Percentiles rank a stretch among this genome's conserved stretches.
These are phyloP conservation scores for Sphenopsis melanotis DNA, from an alignment of 2,797 vertebrate species.

Conservation along the genomic window DNA sequence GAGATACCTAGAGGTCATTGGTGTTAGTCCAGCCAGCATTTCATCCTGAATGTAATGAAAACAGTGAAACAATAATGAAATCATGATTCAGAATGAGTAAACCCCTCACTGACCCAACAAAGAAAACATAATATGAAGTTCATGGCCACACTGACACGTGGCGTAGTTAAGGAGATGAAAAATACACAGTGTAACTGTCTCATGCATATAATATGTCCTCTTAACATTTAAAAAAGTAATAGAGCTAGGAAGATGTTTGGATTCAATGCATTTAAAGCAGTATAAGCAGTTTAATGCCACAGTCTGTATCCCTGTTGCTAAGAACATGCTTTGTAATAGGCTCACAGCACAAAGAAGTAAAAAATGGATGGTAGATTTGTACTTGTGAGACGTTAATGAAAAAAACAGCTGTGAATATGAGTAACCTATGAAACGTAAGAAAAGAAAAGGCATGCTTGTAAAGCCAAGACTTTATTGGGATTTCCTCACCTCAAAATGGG, in stretches of 20 bases:
- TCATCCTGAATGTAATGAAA: neutral
- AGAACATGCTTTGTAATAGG: neutral
- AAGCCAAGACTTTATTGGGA: neutral
- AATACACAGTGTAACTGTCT: neutral
- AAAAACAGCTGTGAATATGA: neutral
- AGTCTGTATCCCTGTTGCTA: neutral
- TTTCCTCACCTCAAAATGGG: neutral
- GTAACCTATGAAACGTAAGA: neutral
- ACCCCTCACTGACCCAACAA: neutral
- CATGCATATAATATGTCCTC: neutral
- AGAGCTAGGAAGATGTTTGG: neutral
- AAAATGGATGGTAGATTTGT: neutral
- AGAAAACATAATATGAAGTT: neutral
- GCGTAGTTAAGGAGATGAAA: neutral
- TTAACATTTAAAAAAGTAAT: neutral
- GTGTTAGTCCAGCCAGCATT: neutral
- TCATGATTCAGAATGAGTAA: neutral
- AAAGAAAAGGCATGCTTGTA: neutral
- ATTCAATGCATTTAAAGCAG: neutral
- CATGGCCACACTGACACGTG: neutral
- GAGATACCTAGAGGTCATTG: neutral
- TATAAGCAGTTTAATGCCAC: neutral
- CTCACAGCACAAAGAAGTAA: fast-evolving
- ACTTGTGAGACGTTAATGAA: neutral
- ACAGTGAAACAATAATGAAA: neutral